A percentile compares a stretch with the other conserved stretches of the same genome.
These are phyloP conservation scores for Enchytraeus crypticus DNA, from an alignment of 2,888 invertebrate genomes.

Conservation along the genomic window DNA sequence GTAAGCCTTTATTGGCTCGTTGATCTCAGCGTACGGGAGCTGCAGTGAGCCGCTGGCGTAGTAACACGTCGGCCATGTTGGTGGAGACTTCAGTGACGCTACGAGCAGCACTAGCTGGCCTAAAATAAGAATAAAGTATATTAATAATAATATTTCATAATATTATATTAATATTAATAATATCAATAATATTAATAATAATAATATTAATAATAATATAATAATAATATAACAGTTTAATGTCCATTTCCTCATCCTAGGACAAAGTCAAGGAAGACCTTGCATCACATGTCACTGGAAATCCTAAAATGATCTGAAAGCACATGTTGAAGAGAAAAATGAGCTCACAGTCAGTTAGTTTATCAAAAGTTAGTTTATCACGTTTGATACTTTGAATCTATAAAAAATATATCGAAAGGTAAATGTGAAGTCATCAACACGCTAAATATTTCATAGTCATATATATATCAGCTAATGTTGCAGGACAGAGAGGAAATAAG, in stretches of 20 bases:
- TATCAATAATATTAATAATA: not conserved
- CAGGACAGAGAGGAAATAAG: too few relatives aligned
- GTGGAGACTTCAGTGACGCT: not conserved
- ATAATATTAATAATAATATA: not conserved
- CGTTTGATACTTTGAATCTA: too few relatives aligned
- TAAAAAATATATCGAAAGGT: too few relatives aligned
- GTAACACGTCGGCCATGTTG: constrained; percentile 29
- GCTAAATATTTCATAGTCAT: too few relatives aligned
- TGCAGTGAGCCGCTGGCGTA: constrained; percentile 51
- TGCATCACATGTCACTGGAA: too few relatives aligned
- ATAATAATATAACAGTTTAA: not conserved
- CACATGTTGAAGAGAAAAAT: too few relatives aligned
- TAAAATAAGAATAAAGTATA: not conserved
- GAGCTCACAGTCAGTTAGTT: too few relatives aligned
- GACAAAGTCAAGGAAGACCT: too few relatives aligned
- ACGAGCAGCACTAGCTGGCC: not conserved
- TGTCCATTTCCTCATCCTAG: not conserved
- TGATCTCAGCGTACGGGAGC: constrained; percentile 87
- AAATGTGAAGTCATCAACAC: too few relatives aligned
- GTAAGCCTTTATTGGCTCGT: constrained; percentile 83
- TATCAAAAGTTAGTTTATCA: too few relatives aligned
- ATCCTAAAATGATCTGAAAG: too few relatives aligned
- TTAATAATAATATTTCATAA: not conserved
- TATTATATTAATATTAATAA: not conserved
- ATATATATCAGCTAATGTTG: too few relatives aligned